These are phyloP conservation scores for Limnephilus auricula DNA, from an alignment of 2,888 invertebrate genomes.

Conservation along the genomic window DNA sequence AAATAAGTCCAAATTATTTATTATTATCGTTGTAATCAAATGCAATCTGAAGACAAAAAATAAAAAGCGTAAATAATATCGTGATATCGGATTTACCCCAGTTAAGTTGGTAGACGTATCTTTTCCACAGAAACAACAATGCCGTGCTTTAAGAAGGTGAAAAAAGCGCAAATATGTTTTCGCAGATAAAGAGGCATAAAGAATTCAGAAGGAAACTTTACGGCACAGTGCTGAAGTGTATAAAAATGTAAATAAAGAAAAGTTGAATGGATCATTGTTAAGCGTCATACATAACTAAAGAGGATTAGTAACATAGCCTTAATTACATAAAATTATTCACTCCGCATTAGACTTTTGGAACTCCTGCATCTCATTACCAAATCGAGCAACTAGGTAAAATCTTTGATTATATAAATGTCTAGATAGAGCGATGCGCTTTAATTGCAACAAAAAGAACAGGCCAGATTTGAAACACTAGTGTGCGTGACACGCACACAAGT, in stretches of 20 bases:
- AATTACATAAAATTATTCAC: too few relatives aligned
- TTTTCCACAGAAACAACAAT: not conserved
- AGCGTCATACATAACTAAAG: not conserved
- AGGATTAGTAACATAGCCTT: not conserved
- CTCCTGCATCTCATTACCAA: too few relatives aligned
- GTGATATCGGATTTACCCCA: not conserved
- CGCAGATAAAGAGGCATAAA: not conserved
- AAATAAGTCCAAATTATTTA: not conserved
- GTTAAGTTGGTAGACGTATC: not conserved
- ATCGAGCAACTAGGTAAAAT: too few relatives aligned
- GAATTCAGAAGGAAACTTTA: not conserved
- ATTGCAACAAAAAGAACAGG: too few relatives aligned
- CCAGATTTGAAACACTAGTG: too few relatives aligned
- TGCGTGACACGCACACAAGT: too few relatives aligned
- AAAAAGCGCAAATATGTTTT: not conserved
- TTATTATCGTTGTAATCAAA: not conserved
- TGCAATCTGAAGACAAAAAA: not conserved
- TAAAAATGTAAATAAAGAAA: not conserved
- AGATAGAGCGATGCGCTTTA: too few relatives aligned
- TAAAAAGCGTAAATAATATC: not conserved
- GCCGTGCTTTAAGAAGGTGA: not conserved
- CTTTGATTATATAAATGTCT: too few relatives aligned
- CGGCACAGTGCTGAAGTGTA: constrained; percentile 2
- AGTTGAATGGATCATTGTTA: not conserved
- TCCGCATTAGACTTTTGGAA: too few relatives aligned